Evolutionary conservation across 2,888 invertebrate species (phyloP).

Genomic region (Drosophila lacicola): DNA sequence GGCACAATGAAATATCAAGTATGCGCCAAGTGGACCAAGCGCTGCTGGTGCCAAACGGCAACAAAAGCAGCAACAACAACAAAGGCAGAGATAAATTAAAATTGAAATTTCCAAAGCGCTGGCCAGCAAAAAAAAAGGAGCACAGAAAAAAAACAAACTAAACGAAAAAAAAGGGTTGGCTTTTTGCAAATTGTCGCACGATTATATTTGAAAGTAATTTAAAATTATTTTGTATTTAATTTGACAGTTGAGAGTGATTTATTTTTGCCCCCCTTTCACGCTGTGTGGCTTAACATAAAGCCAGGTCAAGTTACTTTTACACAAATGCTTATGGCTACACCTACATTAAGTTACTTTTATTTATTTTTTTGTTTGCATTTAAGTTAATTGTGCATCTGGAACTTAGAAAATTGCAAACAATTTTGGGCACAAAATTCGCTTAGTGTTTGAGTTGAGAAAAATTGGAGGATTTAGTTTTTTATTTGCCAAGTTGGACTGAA

Average conservation of each 20-base stretch:
- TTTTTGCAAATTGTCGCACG: slow-evolving; percentile 25
- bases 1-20: slow-evolving; percentile 59
- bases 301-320: no score
- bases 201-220: slow-evolving; percentile 52
- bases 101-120: slow-evolving; percentile 50
- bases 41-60: slow-evolving; percentile 26
- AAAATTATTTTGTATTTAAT: slow-evolving; percentile 43
- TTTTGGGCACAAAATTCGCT: no score
- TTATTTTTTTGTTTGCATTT: no score
- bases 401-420: no score
- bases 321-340: no score
- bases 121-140: slow-evolving; percentile 2
- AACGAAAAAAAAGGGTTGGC: slow-evolving; percentile 33
- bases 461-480: no score
- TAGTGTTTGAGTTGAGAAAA: no score
- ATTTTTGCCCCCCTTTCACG: slow-evolving; percentile 1
- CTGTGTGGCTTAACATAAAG: no score
- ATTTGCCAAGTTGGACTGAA: no score
- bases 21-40: slow-evolving; percentile 58
- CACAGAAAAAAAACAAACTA: neutral
- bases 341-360: no score
- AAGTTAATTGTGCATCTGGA: no score
- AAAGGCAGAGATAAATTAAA: slow-evolving; percentile 44
- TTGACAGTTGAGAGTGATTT: slow-evolving; percentile 52
- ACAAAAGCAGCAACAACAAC: slow-evolving; percentile 17